A percentile compares a stretch with the other conserved stretches of the same genome.
Conservation (phyloP, 1,140 invertebrate genomes). For the Drosophila paulistorum region DNA sequence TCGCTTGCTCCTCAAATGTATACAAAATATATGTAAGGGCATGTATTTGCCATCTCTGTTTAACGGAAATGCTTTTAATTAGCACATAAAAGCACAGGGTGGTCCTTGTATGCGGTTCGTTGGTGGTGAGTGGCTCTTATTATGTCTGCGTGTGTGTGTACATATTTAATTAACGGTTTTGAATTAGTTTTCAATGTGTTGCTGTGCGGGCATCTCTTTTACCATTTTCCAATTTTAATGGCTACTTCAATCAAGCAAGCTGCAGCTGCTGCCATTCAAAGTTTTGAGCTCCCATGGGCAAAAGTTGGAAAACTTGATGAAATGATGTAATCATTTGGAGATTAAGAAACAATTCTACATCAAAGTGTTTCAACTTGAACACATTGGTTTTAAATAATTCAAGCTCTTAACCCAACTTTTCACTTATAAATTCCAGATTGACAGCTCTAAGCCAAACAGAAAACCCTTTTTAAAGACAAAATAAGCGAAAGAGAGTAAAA, state of each 20-base stretch:
- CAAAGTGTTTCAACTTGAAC: not conserved
- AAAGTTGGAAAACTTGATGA: constrained; percentile 12
- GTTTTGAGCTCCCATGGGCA: not conserved
- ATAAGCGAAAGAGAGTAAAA: not conserved
- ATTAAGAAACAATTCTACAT: constrained; percentile 12
- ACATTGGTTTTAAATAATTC: constrained; percentile 11
- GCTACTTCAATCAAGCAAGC: not conserved
- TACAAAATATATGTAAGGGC: constrained; percentile 15
- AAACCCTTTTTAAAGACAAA: constrained; percentile 28
- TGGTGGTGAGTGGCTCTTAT: constrained; percentile 24
- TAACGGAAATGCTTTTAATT: constrained; percentile 51
- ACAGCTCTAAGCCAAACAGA: constrained; percentile 17
- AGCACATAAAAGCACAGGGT: constrained; percentile 48
- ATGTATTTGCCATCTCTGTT: constrained; percentile 21
- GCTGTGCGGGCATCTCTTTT: not conserved
- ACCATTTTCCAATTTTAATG: not conserved
- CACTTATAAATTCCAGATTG: constrained; percentile 24
- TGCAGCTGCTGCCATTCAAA: constrained; percentile 10
- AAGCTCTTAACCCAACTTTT: constrained; percentile 8
- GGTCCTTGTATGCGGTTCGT: constrained; percentile 38
- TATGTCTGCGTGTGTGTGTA: constrained; percentile 9
- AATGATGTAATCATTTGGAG: constrained; percentile 14
- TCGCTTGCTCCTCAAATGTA: constrained; percentile 1
- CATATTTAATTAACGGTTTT: constrained; percentile 63
- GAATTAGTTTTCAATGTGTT: constrained; percentile 65